phyloP scores from a whole-genome alignment of 2,113 vertebrate genomes.

The Actinemys pallida region DNA sequence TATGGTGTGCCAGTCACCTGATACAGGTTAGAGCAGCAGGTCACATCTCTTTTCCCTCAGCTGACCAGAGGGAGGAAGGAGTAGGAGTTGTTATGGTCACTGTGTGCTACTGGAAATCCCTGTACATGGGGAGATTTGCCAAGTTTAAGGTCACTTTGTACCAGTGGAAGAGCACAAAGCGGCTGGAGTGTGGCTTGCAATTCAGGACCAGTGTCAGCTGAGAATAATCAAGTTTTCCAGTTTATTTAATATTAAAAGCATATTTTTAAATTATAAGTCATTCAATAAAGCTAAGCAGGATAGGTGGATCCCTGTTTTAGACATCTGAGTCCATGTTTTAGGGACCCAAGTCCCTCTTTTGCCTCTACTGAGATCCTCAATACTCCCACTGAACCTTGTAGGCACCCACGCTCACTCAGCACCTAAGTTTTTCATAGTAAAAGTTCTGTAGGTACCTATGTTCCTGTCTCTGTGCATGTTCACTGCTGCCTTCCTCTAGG shows the following conservation, averaged over 20 bases:
- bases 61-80: not conserved
- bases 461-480: not conserved
- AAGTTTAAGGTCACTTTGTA: not conserved
- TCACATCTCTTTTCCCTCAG: not conserved
- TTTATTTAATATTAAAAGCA: not conserved
- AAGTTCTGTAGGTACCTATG: not conserved
- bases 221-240: not conserved
- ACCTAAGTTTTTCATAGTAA: not conserved
- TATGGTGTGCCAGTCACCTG: not conserved
- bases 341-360: not conserved
- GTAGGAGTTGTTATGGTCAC: not conserved
- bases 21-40: not conserved
- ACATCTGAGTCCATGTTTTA: not conserved
- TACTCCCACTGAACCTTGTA: not conserved
- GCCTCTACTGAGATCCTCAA: not conserved
- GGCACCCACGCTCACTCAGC: not conserved
- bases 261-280: not conserved
- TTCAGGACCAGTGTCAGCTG: not conserved
- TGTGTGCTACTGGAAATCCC: not conserved
- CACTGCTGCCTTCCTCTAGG: not conserved
- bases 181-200: not conserved
- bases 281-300: not conserved
- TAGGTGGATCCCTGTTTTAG: not conserved
- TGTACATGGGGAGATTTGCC: not conserved
- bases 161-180: not conserved